Conservation (phyloP, 2,113 vertebrate genomes). For the Macroglossus sobrinus region DNA sequence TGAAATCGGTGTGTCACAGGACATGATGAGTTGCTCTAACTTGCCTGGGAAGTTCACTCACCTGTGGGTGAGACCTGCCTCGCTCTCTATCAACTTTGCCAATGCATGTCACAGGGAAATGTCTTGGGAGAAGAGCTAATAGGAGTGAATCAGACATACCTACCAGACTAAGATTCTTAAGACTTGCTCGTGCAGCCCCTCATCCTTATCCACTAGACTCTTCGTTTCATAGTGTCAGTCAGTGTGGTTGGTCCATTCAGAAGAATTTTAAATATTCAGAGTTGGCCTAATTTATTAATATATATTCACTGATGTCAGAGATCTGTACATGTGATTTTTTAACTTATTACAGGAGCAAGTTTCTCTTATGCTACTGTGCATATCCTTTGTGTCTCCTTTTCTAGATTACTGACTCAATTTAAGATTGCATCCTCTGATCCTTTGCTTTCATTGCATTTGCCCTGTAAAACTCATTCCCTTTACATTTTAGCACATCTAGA, state of each 20-base stretch:
- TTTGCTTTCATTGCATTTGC: neutral
- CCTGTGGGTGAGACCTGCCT: neutral
- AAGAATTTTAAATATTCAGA: neutral
- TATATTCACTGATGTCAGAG: neutral
- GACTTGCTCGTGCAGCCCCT: neutral
- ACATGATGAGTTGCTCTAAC: neutral
- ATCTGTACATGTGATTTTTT: neutral
- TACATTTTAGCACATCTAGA: neutral
- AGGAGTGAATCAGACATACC: neutral
- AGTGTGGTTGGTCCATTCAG: neutral
- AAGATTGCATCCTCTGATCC: neutral
- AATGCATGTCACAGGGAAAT: neutral
- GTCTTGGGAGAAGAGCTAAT: neutral
- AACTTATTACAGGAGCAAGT: neutral
- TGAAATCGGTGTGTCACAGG: neutral
- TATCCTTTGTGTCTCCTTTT: neutral
- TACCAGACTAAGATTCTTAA: neutral
- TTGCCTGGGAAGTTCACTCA: neutral
- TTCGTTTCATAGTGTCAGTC: neutral
- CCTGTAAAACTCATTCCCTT: slow-evolving; percentile 38
- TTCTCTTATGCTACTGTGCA: neutral
- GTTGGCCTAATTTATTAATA: neutral
- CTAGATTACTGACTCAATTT: slow-evolving; percentile 43
- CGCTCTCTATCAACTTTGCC: neutral
- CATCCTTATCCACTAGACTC: neutral